Evolutionary conservation across 37 sponge, comb jelly and placozoan species (phyloP), one percentile per base, ranked within the genome.

Genomic region (Petrosia ficiformis): DNA sequence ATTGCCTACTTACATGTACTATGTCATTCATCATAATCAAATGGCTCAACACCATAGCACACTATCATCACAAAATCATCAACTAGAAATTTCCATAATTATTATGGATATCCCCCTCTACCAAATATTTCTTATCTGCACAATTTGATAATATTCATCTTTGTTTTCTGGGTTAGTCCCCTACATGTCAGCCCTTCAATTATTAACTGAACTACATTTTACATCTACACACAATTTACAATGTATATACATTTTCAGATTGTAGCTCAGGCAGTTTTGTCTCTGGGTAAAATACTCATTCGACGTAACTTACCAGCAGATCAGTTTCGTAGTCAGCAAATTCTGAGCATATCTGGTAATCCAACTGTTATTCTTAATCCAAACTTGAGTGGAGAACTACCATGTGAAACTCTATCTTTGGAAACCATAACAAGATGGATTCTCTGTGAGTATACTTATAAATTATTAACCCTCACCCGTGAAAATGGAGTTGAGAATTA

Each of bases 371-470:
- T 94, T 78, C 83, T 94, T 21, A 79, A 84, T 25, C 93, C 93
- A 33, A 81, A 58, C 33, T 58, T 77, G 52, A 77, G 86, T 26
- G 75, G 77, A 2, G 83, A 96, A 75, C 77, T 96, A 60, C 82
- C 90, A 42, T 85, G 87, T 74, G 90, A 96, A 44, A 82, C 84
- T 58, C 82, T 96, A 35, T 93, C 93, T 0, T 69, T 92, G 57
- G 87, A 93, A 65, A 66, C 77, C 85, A 83, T 93, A 66, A 68
- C 78, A 42, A 68, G 89, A 56, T 96, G 96, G 96, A 96, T 96
- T 4, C 85, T 92, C 4, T 66, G 95, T 93, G 36, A 44, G 94
- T 75, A 21, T 32, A 16, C 6, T 22, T 26, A 30, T n/a, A n/a
- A n/a, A n/a, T n/a, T n/a, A 28, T 25, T 68, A 26, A 32, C 2